Base-by-base conservation (phyloP, 2,888 invertebrate species). In the Limnephilus rhombicus region DNA sequence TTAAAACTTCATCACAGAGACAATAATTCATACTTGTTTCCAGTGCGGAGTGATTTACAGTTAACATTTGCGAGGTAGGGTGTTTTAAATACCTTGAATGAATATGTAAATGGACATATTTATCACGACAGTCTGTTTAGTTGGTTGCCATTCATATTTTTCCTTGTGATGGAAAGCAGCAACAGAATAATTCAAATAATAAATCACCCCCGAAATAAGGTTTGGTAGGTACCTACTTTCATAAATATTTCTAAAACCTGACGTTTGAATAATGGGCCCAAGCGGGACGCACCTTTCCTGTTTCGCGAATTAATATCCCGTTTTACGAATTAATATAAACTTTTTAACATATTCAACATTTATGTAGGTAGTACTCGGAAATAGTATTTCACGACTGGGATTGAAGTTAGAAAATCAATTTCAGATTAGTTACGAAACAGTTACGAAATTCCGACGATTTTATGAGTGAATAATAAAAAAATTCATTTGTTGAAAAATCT, bases 41-140 rank as follows among this genome's bases (percentile, higher is more conserved):
- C 85, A 34, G 5, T 41, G 29, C 29, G 68, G 49, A 24, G 68
- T 85, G 68, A 90, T 90, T 90, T 90, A 90, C 34, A 49, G 83
- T 37, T 68, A 85, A 90, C 85, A 90, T 90, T 90, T 83, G 85
- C 68, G 29, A 85, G 49, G 49, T 34, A n/a, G 45, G 53, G 68
- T 53, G 85, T 68, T 85, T 90, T 90, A 90, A 90, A 90, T 37
- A 53, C 49, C 34, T 24, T 85, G 68, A 90, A 90, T 90, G 68
- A 90, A 90, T 90, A 85, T 85, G 85, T 83, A 90, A 90, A 85
- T 90, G 34, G 90, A 18, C 68, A 37, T 90, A 90, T 90, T 90
- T 85, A 90, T 90, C 90, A 85, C 12, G 49, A 13, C 85, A 83
- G 90, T 11, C 90, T 85, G 85, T 37, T 90, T 49, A 18, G 37